These are phyloP conservation scores for Drosophila vallismaia DNA, from an alignment of 2,888 invertebrate genomes.

Conservation along the genomic window DNA sequence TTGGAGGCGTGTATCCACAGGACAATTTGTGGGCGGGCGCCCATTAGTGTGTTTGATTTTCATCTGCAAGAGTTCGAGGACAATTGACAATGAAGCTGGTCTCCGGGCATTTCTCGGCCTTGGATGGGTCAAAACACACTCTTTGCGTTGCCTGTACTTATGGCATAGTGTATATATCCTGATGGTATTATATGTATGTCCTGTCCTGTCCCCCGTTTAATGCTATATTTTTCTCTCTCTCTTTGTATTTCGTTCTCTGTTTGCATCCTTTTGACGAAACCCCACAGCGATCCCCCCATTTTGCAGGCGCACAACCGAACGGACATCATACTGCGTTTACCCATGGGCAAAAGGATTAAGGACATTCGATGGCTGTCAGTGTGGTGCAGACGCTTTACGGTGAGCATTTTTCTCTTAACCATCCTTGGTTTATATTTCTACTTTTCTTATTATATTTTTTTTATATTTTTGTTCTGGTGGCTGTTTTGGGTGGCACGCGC, in stretches of 20 bases:
- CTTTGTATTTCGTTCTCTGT: slow-evolving; percentile 35
- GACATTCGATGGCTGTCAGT: slow-evolving; percentile 96
- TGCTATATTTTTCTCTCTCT: slow-evolving; percentile 19
- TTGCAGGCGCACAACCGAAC: slow-evolving; percentile 90
- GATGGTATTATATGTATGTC: slow-evolving; percentile 1
- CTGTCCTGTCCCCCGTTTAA: slow-evolving; percentile 15
- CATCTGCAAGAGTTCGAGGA: neutral
- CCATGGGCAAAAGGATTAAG: slow-evolving; percentile 91
- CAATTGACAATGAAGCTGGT: neutral
- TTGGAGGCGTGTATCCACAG: slow-evolving; percentile 54
- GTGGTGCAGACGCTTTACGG: slow-evolving; percentile 95
- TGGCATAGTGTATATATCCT: neutral
- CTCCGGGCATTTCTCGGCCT: neutral
- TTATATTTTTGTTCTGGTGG: slow-evolving; percentile 12
- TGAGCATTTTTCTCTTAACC: slow-evolving; percentile 84
- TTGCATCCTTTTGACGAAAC: slow-evolving; percentile 32
- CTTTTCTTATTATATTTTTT: slow-evolving; percentile 24
- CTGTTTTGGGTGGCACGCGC: slow-evolving; percentile 61
- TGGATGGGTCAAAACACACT: slow-evolving; percentile 1
- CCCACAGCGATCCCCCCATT: slow-evolving; percentile 91
- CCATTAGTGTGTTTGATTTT: slow-evolving; percentile 11
- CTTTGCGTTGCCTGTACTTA: neutral
- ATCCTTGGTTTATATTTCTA: slow-evolving; percentile 5
- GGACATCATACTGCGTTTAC: slow-evolving; percentile 92
- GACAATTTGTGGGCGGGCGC: slow-evolving; percentile 22